These are phyloP conservation scores for Trachymyrmex septentrionalis DNA, from an alignment of 1,140 invertebrate species.

Conservation along the genomic window DNA sequence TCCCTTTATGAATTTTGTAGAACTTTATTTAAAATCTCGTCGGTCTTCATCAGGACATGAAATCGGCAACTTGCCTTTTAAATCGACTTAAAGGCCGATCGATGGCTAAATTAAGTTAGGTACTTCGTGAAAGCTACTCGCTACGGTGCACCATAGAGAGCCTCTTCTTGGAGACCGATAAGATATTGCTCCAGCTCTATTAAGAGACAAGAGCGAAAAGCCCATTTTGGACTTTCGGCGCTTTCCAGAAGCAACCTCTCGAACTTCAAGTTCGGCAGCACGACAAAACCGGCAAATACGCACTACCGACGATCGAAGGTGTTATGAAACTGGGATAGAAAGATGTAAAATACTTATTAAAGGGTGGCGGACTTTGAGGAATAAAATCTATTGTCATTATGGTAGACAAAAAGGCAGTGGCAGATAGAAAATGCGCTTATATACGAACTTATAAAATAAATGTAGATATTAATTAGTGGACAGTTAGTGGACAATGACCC, in stretches of 20 bases:
- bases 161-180: slow-evolving; percentile 41
- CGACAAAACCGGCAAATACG: slow-evolving; percentile 21
- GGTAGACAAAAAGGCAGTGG: not conserved
- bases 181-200: slow-evolving; percentile 68
- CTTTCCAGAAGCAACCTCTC: slow-evolving; percentile 39
- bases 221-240: slow-evolving; percentile 58
- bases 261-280: slow-evolving; percentile 32
- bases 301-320: slow-evolving; percentile 15
- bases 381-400: not conserved
- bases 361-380: not conserved
- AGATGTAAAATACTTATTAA: slow-evolving; percentile 38
- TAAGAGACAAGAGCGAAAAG: slow-evolving; percentile 70
- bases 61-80: slow-evolving; percentile 72
- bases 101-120: slow-evolving; percentile 78
- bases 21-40: not conserved
- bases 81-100: slow-evolving; percentile 77
- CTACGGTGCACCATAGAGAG: slow-evolving; percentile 30
- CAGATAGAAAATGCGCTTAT: not conserved
- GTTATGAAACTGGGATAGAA: slow-evolving; percentile 21
- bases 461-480: no score
- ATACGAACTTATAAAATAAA: not conserved
- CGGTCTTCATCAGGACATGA: not conserved
- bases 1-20: not conserved
- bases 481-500: no score
- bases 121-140: slow-evolving; percentile 70